Conservation (phyloP, 2,888 invertebrate species). For the Diaperis boleti region DNA sequence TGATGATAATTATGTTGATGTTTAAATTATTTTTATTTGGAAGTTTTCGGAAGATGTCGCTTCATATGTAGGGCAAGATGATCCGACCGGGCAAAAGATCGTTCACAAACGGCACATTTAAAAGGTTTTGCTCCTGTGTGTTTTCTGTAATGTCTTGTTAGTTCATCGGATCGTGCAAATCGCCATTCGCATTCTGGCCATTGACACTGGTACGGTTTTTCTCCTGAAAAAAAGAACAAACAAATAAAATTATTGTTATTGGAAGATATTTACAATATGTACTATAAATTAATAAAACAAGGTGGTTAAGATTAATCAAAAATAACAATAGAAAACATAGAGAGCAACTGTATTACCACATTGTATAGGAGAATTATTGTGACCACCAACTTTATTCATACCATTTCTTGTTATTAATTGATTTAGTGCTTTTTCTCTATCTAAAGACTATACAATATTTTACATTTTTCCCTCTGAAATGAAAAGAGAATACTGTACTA, state of each 20-base stretch:
- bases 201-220: conserved; percentile 97
- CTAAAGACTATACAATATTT: too few relatives aligned
- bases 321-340: too few relatives aligned
- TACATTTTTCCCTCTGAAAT: too few relatives aligned
- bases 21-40: conserved; percentile 68
- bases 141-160: conserved; percentile 96
- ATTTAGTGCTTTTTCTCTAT: too few relatives aligned
- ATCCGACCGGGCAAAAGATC: conserved; percentile 95
- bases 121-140: conserved; percentile 98
- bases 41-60: conserved; percentile 91
- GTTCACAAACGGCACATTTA: conserved; percentile 94
- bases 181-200: conserved; percentile 99
- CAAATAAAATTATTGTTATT: neutral
- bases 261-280: too few relatives aligned
- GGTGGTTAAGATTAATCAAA: too few relatives aligned
- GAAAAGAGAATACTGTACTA: too few relatives aligned
- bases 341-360: too few relatives aligned
- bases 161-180: conserved; percentile 95
- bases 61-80: conserved; percentile 98
- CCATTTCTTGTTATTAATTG: too few relatives aligned
- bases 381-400: too few relatives aligned
- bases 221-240: conserved; percentile 75
- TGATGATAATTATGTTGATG: conserved; percentile 30
- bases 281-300: too few relatives aligned
- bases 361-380: too few relatives aligned